Conservation (phyloP, 2,113 vertebrate species). For the Struthio camelus region DNA sequence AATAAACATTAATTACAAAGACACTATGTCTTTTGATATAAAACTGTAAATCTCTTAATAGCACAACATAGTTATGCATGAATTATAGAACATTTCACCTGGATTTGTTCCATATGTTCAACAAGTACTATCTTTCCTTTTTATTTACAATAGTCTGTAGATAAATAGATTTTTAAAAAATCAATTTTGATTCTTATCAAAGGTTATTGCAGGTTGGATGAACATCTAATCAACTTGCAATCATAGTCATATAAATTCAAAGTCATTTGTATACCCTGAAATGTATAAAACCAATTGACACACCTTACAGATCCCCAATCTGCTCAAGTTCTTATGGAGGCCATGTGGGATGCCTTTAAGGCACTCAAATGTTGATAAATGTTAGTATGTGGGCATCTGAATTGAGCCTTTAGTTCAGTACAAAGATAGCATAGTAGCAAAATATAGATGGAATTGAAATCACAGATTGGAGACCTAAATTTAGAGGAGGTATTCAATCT, state of each 20-base stretch:
- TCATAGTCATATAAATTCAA: background rate
- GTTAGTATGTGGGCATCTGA: background rate
- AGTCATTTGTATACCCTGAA: background rate
- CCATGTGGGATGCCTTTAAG: background rate
- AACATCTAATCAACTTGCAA: background rate
- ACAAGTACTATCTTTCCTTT: background rate
- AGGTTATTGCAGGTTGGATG: background rate
- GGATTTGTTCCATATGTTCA: background rate
- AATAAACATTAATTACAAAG: background rate
- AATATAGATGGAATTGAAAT: background rate
- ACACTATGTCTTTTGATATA: background rate
- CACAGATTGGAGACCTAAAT: background rate
- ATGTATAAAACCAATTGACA: background rate
- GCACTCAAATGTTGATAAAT: background rate
- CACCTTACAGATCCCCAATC: background rate
- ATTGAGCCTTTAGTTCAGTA: background rate
- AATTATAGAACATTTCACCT: background rate
- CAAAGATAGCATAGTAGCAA: background rate
- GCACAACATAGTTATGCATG: background rate
- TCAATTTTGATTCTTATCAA: background rate
- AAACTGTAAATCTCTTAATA: background rate
- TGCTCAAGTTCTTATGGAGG: background rate
- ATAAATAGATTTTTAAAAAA: too few relatives aligned
- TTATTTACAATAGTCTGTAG: background rate
- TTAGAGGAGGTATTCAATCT: background rate